Evolutionary conservation across 1,140 invertebrate species (phyloP), one percentile per base, ranked within the genome.

Genomic region (Latrodectus geometricus): DNA sequence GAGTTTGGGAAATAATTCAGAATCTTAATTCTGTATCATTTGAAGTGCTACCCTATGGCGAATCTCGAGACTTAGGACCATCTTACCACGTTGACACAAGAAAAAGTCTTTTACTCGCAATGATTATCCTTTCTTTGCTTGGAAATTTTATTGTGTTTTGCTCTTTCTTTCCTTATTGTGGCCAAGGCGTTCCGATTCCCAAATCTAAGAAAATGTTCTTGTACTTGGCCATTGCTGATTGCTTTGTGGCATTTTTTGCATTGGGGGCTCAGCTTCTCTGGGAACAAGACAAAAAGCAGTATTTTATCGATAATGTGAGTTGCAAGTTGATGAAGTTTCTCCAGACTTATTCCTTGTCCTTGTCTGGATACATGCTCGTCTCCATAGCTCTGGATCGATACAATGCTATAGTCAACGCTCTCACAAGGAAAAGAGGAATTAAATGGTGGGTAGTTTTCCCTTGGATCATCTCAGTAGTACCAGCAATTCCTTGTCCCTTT

Each of bases 371-470:
- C 88, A 91, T 91, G 90, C 86, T 92, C 12, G 90, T 92, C 4
- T 90, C 91, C 14, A 91, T 92, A n/a, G 91, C 91, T 9, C 86
- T 92, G 21, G 92, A 92, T 88, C 87, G 92, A 4, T 90, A 91
- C 84, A 90, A 90, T 83, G 92, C 91, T 12, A 91, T 92, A 21
- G 86, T 90, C 9, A 81, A 89, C 17, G 91, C 92, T 8, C 89
- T 92, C 0, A 89, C 90, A 0, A 52, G 66, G 0, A 50, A 77
- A 49, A 65, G 65, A 0, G 20, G 20, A 23, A 69, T 84, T 7
- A 76, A 78, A 66, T 65, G 14, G 5, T 79, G 75, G 8, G 85
- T 84, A 11, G n/a, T 83, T 8, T 73, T 17, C 12, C 76, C 88
- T 14, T 88, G 88, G 88, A 50, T 73, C 11, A 52, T 77, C 8